Percentiles rank a stretch among this genome's conserved stretches.
phyloP scores from a whole-genome alignment of 2,113 vertebrate genomes.

The Halichoeres trimaculatus region DNA sequence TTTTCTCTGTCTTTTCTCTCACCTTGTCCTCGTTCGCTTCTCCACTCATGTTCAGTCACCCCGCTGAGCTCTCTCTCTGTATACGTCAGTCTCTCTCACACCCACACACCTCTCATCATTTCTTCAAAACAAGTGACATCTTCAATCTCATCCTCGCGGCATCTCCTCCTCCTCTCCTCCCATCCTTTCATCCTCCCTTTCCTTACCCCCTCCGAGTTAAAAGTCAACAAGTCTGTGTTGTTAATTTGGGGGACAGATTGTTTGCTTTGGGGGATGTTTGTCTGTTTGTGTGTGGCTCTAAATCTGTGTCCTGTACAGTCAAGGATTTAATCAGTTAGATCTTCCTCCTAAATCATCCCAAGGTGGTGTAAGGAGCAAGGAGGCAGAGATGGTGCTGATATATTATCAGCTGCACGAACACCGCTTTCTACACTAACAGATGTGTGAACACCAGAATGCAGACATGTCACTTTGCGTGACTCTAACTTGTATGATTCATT shows the following conservation, averaged over 20 bases:
- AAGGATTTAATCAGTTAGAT: constrained; percentile 57
- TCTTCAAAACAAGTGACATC: constrained; percentile 13
- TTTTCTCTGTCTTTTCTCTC: constrained; percentile 18
- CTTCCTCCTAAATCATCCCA: constrained; percentile 47
- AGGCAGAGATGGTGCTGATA: constrained; percentile 22
- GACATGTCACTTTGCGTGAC: constrained; percentile 1
- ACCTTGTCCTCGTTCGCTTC: constrained; percentile 28
- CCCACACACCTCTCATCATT: constrained; percentile 5
- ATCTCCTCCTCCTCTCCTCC: neutral
- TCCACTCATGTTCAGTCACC: constrained; percentile 22
- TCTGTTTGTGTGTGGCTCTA: constrained; percentile 31
- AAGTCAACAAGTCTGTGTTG: constrained; percentile 26
- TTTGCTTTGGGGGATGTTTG: constrained; percentile 50
- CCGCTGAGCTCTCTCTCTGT: neutral
- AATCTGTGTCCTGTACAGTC: constrained; percentile 26
- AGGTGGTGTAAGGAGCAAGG: constrained; percentile 23
- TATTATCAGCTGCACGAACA: constrained; percentile 16
- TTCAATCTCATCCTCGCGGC: neutral
- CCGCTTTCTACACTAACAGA: constrained; percentile 10
- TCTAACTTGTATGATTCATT: constrained; percentile 4
- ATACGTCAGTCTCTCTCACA: constrained; percentile 14
- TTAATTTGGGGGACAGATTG: constrained; percentile 43
- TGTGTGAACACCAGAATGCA: constrained; percentile 2
- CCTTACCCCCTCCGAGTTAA: neutral
- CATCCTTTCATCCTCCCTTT: neutral